Evolutionary conservation across 2,797 vertebrate species (phyloP), one percentile per base, ranked within the genome.

Genomic region (Buphagus erythrorhynchus): DNA sequence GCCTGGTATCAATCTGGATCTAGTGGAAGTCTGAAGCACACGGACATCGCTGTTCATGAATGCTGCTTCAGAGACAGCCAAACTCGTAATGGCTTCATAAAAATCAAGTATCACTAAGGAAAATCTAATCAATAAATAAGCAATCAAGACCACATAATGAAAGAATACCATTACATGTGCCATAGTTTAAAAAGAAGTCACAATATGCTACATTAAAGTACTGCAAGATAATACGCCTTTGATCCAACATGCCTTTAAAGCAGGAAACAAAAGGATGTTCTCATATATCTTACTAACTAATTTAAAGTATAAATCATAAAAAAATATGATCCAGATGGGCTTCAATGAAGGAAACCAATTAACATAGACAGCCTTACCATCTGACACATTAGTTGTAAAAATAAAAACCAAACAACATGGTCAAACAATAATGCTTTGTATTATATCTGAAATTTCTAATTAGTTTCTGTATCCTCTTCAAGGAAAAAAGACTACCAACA

Each of bases 301-400:
- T 97, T 97, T 95, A 97, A 96, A 83, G 69, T 91, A 94, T 95
- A 98, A 96, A 97, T 97, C 96, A 96, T 92, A 73, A 91, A 93
- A 96, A 97, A 95, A 96, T 95, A 97, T 76, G 75, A 98, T 95
- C 95, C 97, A 97, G 95, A 98, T 96, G 96, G 97, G 92, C 85
- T 92, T 95, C 76, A 69, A 49, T 77, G 95, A 97, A 96, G 86
- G 94, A 97, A 97, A 76, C 90, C 94, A 93, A 96, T 97, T 97
- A 97, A 96, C 43, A 28, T 10, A 94, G 92, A 94, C 94, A 97
- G 92, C 45, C 75, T 95, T 91, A 94, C 84, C 96, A 97, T 96
- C 92, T 97, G 94, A 97, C 75, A 95, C 94, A 95, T 95, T 93
- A 92, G 73, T 90, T 97, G 89, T 67, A 96, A 97, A 85, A 93